A percentile compares a stretch with the other conserved stretches of the same genome.
phyloP scores from a whole-genome alignment of 37 sponge, comb jelly and placozoan species.

The Hexactinellida sp. region DNA sequence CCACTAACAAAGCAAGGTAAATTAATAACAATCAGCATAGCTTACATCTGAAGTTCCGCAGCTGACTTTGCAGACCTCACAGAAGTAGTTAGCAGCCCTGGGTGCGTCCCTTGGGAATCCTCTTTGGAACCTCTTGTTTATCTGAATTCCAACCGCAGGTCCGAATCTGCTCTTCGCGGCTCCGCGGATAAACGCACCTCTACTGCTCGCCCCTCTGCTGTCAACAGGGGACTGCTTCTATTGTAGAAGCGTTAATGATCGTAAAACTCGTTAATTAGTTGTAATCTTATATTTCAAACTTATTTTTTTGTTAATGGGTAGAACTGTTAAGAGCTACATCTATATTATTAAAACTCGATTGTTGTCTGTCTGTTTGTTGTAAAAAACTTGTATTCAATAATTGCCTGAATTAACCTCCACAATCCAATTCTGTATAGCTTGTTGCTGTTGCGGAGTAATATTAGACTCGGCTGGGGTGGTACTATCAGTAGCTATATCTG shows the following conservation, averaged over 20 bases:
- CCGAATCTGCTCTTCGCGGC: not conserved
- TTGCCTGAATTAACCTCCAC: no score
- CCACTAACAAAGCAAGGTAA: no score
- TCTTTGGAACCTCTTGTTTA: not conserved
- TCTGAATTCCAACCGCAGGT: not conserved
- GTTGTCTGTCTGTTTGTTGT: no score
- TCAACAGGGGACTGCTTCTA: not conserved
- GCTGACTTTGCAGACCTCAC: slow-evolving; percentile 72
- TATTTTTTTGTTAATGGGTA: no score
- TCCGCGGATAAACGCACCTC: not conserved
- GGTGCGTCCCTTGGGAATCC: not conserved
- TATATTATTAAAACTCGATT: no score
- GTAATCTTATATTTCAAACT: no score
- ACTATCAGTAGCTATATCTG: not conserved
- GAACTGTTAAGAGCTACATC: no score
- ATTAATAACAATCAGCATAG: no score
- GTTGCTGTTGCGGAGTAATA: not conserved
- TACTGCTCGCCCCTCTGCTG: not conserved
- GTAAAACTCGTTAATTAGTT: no score
- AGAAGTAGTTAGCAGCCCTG: slow-evolving; percentile 32
- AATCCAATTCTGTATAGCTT: not conserved
- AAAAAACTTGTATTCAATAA: no score
- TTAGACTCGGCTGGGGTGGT: not conserved
- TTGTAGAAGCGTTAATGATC: no score
- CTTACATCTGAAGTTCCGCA: slow-evolving; percentile 59